These are phyloP conservation scores for Colius striatus DNA, from an alignment of 2,113 vertebrate genomes.

Conservation along the genomic window DNA sequence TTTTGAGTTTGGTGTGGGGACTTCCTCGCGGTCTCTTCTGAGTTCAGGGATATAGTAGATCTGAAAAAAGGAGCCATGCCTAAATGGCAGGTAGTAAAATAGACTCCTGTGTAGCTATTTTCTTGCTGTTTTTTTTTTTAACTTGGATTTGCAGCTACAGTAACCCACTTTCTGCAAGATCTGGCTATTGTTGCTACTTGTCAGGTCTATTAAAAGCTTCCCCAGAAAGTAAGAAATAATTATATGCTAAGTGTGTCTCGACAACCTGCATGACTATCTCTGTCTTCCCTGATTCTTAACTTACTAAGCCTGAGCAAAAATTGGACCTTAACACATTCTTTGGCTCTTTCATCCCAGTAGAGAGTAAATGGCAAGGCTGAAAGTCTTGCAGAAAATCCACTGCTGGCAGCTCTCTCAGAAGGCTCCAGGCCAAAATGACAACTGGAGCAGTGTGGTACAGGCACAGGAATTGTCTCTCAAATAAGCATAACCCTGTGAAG, in stretches of 20 bases:
- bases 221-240: background rate
- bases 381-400: slow-evolving; percentile 36
- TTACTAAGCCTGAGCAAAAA: background rate
- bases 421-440: slow-evolving; percentile 57
- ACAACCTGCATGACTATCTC: background rate
- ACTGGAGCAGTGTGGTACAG: slow-evolving; percentile 31
- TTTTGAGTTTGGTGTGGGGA: background rate
- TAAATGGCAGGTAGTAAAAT: background rate
- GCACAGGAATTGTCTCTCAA: slow-evolving; percentile 60
- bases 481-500: slow-evolving; percentile 55
- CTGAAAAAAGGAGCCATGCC: background rate
- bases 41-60: background rate
- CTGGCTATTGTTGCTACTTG: slow-evolving; percentile 14
- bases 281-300: background rate
- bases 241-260: background rate
- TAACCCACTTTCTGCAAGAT: background rate
- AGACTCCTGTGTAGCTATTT: background rate
- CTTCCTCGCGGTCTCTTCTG: background rate
- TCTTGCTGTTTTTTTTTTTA: background rate
- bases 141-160: slow-evolving; percentile 5
- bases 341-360: background rate
- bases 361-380: slow-evolving; percentile 36
- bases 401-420: slow-evolving; percentile 50
- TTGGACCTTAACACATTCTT: background rate
- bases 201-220: slow-evolving; percentile 27